phyloP scores from a whole-genome alignment of 92 coral and sea anemone species.

The Plumapathes pennacea region DNA sequence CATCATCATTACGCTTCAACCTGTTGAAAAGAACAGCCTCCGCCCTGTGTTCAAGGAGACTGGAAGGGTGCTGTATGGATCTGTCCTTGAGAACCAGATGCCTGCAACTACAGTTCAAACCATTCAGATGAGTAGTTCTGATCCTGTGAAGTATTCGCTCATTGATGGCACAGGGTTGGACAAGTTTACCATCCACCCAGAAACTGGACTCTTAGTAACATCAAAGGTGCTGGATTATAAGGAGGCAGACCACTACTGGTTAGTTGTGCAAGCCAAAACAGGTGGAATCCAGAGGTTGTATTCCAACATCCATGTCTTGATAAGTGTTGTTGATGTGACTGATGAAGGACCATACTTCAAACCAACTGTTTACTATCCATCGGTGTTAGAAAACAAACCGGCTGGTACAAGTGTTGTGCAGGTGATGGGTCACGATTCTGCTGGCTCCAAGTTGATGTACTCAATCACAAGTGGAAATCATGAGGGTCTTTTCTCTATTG shows the following conservation, averaged over 20 bases:
- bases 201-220: conserved; percentile 69
- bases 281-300: conserved; percentile 71
- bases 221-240: conserved; percentile 66
- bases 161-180: conserved; percentile 98
- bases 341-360: conserved; percentile 84
- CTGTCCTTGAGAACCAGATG: conserved; percentile 63
- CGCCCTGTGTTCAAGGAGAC: conserved; percentile 55
- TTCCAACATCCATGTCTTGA: conserved; percentile 80
- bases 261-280: conserved; percentile 81
- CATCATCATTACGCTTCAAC: conserved; percentile 60
- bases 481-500: conserved; percentile 64
- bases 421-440: conserved; percentile 72
- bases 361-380: conserved; percentile 88
- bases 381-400: conserved; percentile 61
- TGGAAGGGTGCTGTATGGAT: conserved; percentile 50
- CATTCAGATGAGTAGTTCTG: conserved; percentile 42
- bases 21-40: conserved; percentile 67
- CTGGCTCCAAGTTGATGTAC: conserved; percentile 67
- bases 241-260: conserved; percentile 86
- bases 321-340: conserved; percentile 60
- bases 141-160: conserved; percentile 66
- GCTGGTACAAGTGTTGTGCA: conserved; percentile 70
- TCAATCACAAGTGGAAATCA: conserved; percentile 73
- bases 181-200: conserved; percentile 70
- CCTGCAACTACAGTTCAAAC: conserved; percentile 54